phyloP scores from a whole-genome alignment of 1,140 invertebrate genomes.

The Stegodyphus dumicola region DNA sequence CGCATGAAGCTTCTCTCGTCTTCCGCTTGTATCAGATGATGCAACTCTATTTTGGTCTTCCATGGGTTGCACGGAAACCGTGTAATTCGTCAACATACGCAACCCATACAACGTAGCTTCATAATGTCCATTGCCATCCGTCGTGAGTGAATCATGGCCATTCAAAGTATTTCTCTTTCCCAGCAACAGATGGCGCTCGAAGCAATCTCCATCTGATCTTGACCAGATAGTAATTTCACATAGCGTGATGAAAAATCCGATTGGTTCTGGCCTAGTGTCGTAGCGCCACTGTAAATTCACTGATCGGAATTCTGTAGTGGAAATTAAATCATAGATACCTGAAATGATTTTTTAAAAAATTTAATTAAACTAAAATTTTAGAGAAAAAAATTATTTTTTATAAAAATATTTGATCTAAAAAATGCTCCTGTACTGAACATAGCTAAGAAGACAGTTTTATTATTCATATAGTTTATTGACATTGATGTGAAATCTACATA shows the following conservation, averaged over 20 bases:
- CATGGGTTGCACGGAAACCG: slow-evolving; percentile 77
- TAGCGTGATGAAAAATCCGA: slow-evolving; percentile 58
- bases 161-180: not conserved
- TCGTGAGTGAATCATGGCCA: slow-evolving; percentile 34
- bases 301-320: slow-evolving; percentile 60
- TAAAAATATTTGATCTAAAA: too few relatives aligned
- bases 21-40: slow-evolving; percentile 57
- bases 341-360: not conserved
- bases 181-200: slow-evolving; percentile 46
- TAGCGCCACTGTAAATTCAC: slow-evolving; percentile 62
- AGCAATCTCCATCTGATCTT: slow-evolving; percentile 24
- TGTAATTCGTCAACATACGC: slow-evolving; percentile 81
- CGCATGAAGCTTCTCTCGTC: slow-evolving; percentile 64
- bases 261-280: slow-evolving; percentile 1
- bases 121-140: slow-evolving; percentile 1
- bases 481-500: too few relatives aligned
- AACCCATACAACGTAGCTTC: slow-evolving; percentile 62
- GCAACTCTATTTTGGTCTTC: slow-evolving; percentile 63
- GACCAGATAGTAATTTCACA: slow-evolving; percentile 62
- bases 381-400: too few relatives aligned
- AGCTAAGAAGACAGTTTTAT: too few relatives aligned
- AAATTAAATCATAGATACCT: slow-evolving; percentile 58
- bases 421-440: too few relatives aligned
- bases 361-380: too few relatives aligned
- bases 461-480: too few relatives aligned